Evolutionary conservation across 2,888 invertebrate species (phyloP), one percentile per base, ranked within the genome.

Genomic region (Carcina quercana): DNA sequence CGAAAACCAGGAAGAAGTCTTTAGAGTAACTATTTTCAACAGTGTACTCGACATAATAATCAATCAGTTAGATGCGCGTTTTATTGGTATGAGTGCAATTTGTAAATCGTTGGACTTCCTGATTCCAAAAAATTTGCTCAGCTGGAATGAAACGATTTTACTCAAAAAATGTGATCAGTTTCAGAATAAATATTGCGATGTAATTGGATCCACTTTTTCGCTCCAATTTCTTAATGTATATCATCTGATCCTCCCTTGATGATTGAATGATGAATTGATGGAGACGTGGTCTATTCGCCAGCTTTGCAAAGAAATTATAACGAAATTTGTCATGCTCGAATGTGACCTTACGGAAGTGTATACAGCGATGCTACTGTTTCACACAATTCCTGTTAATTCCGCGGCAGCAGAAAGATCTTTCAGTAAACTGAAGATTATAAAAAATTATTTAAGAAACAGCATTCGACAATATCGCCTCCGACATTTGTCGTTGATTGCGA

Each of bases 1-100:
- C 11, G 10, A 8, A 22, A 22, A 22, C 22, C 22, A 11, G 11
- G 22, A 22, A 22, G 11, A 36, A 42, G 32, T 40, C 31, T 35
- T 38, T 35, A 33, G 36, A 39, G 34, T 35, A 34, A 24, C 12
- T 31, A 42, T 50, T 50, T 51, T 50, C 37, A 44, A 50, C 34
- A 47, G 41, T 42, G 38, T 52, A 48, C 46, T 51, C 27, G 47
- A 48, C 41, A 49, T 32, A 47, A 35, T 42, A 47, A 48, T 45
- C 21, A 32, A 32, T 45, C 39, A 50, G 37, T 47, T 51, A 46
- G 32, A 45, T 44, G 29, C 45, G 37, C 34, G 47, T 43, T 49
- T 49, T 46, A 40, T 14, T 43, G 45, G 46, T 38, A 47, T 47
- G 45, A 46, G 41, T 50, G 43, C 43, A 42, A 40, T 51, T 32